phyloP scores from a whole-genome alignment of 2,113 vertebrate genomes.

The Thunnus maccoyii region DNA sequence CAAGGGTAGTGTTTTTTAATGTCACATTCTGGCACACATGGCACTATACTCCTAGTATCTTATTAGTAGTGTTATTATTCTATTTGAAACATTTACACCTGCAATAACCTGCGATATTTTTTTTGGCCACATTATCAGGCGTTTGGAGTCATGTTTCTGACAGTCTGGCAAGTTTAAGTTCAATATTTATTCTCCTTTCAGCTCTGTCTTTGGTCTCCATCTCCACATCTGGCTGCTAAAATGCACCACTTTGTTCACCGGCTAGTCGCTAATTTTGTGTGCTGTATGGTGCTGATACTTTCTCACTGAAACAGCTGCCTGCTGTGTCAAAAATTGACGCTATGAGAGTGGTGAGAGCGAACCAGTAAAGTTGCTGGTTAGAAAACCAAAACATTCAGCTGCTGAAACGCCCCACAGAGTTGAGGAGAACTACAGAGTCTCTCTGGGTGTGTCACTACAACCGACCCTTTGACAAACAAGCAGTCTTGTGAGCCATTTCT shows the following conservation, averaged over 20 bases:
- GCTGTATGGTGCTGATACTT: not conserved
- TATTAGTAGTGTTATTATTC: slow-evolving; percentile 4
- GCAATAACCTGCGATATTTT: not conserved
- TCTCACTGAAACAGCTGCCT: too few relatives aligned
- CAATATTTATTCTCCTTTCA: not conserved
- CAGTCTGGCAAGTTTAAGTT: not conserved
- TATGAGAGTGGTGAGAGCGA: not conserved
- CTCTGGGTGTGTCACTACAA: too few relatives aligned
- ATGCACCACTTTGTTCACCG: not conserved
- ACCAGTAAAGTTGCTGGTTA: not conserved
- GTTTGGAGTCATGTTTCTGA: not conserved
- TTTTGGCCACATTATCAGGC: not conserved
- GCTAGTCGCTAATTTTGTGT: not conserved
- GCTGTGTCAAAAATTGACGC: not conserved
- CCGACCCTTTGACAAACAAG: too few relatives aligned
- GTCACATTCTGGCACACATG: not conserved
- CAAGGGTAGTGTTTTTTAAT: not conserved
- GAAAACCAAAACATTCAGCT: not conserved
- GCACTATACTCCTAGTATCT: not conserved
- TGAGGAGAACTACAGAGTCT: too few relatives aligned
- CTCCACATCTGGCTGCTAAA: not conserved
- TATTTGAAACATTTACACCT: not conserved
- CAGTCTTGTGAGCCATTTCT: too few relatives aligned
- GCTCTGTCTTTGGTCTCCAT: not conserved
- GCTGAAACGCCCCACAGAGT: too few relatives aligned